These are phyloP conservation scores for Drosophila leontia DNA, from an alignment of 1,140 invertebrate genomes.

Conservation along the genomic window DNA sequence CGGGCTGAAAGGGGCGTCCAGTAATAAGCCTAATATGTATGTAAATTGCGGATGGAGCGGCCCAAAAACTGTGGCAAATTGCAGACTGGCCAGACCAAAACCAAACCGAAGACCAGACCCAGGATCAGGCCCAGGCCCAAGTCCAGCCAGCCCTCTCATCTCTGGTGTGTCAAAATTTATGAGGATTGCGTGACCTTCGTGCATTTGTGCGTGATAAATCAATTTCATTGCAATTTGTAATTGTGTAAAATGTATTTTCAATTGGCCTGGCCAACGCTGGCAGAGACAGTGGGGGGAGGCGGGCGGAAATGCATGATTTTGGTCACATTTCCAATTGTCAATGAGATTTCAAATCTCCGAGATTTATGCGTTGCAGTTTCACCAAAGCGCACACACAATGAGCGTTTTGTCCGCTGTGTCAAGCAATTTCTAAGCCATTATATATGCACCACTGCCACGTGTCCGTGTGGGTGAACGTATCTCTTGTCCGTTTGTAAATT, in stretches of 20 bases:
- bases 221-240: conserved; percentile 83
- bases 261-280: conserved; percentile 47
- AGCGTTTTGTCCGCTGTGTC: conserved; percentile 64
- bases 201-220: conserved; percentile 80
- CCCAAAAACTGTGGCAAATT: conserved; percentile 69
- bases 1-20: conserved; percentile 14
- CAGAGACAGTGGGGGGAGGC: background rate
- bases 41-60: conserved; percentile 48
- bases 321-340: conserved; percentile 83
- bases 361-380: conserved; percentile 71
- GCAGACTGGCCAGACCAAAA: conserved; percentile 22
- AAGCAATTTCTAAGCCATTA: conserved; percentile 73
- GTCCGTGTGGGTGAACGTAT: conserved; percentile 24
- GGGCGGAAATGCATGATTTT: conserved; percentile 78
- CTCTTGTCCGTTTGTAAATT: conserved; percentile 60
- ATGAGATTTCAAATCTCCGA: conserved; percentile 79
- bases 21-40: conserved; percentile 70
- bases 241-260: conserved; percentile 83
- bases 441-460: conserved; percentile 57
- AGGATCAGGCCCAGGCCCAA: conserved; percentile 1
- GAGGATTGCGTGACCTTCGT: conserved; percentile 79
- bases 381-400: conserved; percentile 57
- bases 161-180: conserved; percentile 74
- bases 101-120: background rate
- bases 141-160: conserved; percentile 13